Evolutionary conservation across 1,140 invertebrate species (phyloP), one percentile per base, ranked within the genome.

Genomic region (Plectrocnemia conspersa): DNA sequence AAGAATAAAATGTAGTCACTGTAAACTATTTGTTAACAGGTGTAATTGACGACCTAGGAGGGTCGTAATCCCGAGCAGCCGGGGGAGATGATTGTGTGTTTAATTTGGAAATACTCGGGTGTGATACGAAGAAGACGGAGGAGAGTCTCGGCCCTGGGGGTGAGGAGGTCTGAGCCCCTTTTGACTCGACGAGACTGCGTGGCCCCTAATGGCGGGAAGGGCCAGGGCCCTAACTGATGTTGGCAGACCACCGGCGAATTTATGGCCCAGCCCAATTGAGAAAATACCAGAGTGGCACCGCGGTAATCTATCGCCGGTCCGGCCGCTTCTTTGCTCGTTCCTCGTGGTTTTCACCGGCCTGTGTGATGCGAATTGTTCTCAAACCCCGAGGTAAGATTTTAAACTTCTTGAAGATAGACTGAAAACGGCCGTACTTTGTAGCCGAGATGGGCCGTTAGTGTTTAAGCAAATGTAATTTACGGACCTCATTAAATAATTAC

Each of bases 181-280:
- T 29, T 29, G 27, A 29, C 27, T 29, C n/a, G 27, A n/a, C 27
- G 27, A 29, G 27, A 29, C 27, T 6, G 27, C 6, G 6, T n/a
- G 6, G 27, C 6, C 6, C 27, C 6, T 7, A 29, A n/a, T 6
- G 6, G 6, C 27, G 27, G n/a, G 6, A n/a, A 29, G 27, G 27
- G 27, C n/a, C n/a, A n/a, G 18, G 24, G 18, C n/a, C n/a, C n/a
- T 21, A 24, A 49, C 15, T 27, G 32, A 29, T 44, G 32, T 9
- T 21, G 15, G n/a, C 56, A 49, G 47, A 53, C 49, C 35, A 35
- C 56, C 11, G 36, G 22, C 13, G 44, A 54, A 61, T 61, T 61
- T 61, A 61, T 61, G 25, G 45, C 38, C n/a, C 6, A 32, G 48
- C 40, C 54, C 44, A 53, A 56, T 60, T 47, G 58, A 56, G 58